A percentile compares a stretch with the other conserved stretches of the same genome.
Evolutionary conservation across 2,888 invertebrate species (phyloP).

Genomic region (Prenolepis imparis): DNA sequence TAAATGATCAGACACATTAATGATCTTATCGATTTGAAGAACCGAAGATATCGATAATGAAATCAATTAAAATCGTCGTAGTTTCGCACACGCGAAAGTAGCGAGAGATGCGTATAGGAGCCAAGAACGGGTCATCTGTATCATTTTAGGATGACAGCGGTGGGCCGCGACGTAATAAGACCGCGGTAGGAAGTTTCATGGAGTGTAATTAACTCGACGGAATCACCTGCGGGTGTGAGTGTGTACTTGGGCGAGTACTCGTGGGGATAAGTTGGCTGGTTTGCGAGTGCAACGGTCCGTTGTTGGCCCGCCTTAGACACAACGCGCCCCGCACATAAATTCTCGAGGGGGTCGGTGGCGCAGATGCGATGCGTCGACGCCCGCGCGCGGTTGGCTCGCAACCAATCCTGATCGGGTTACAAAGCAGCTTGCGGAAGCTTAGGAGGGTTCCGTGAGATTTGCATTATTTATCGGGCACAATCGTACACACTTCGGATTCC

Average conservation of each 20-base stretch:
- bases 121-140: constrained; percentile 65
- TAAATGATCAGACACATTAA: neutral
- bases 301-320: constrained; percentile 56
- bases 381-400: constrained; percentile 66
- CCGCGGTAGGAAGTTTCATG: constrained; percentile 66
- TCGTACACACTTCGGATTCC: constrained; percentile 19
- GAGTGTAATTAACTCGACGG: constrained; percentile 73
- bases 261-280: constrained; percentile 62
- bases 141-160: constrained; percentile 70
- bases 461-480: constrained; percentile 61
- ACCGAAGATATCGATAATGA: neutral
- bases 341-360: constrained; percentile 52
- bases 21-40: neutral
- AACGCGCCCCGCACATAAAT: constrained; percentile 65
- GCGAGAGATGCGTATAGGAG: constrained; percentile 22
- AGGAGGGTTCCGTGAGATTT: constrained; percentile 53
- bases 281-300: constrained; percentile 64
- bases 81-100: constrained; percentile 17
- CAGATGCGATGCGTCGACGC: constrained; percentile 69
- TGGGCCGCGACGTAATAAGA: constrained; percentile 71
- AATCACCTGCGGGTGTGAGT: constrained; percentile 50
- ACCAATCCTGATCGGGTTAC: constrained; percentile 74
- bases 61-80: neutral
- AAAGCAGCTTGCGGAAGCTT: constrained; percentile 64
- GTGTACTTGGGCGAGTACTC: constrained; percentile 22